Evolutionary conservation across 1,140 invertebrate genomes (phyloP).

Genomic region (Centruroides sculpturatus): DNA sequence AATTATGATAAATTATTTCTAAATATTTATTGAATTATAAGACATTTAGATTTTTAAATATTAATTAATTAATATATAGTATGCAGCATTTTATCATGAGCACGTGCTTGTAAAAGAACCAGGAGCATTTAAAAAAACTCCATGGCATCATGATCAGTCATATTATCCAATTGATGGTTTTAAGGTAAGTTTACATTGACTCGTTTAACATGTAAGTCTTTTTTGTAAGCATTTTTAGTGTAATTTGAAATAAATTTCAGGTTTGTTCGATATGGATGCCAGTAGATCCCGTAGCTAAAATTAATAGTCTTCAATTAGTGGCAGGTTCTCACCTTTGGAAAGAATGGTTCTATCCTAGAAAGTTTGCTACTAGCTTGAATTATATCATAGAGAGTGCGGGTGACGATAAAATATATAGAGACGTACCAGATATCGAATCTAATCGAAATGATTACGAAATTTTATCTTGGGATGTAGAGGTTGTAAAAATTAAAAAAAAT

Average conservation of each 20-base stretch:
- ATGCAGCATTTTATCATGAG: constrained; percentile 23
- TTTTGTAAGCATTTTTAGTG: too few relatives aligned
- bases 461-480: constrained; percentile 20
- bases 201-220: too few relatives aligned
- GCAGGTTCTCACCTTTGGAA: constrained; percentile 23
- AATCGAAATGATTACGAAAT: constrained; percentile 15
- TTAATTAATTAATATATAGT: constrained; percentile 9
- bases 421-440: constrained; percentile 17
- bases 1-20: too few relatives aligned
- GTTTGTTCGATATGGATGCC: constrained; percentile 24
- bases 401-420: constrained; percentile 3
- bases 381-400: constrained; percentile 9
- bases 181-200: constrained; percentile 11
- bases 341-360: constrained; percentile 20
- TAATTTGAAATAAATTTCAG: constrained; percentile 5
- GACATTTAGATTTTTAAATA: too few relatives aligned
- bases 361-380: constrained; percentile 20
- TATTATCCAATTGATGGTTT: constrained; percentile 26
- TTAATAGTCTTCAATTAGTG: constrained; percentile 21
- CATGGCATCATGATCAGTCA: constrained; percentile 26
- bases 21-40: too few relatives aligned
- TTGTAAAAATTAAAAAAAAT: neutral
- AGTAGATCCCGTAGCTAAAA: constrained; percentile 19
- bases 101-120: constrained; percentile 26
- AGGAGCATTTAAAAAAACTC: constrained; percentile 19